Base-by-base conservation (phyloP, 2,888 invertebrate species). In the Mythimna impura region DNA sequence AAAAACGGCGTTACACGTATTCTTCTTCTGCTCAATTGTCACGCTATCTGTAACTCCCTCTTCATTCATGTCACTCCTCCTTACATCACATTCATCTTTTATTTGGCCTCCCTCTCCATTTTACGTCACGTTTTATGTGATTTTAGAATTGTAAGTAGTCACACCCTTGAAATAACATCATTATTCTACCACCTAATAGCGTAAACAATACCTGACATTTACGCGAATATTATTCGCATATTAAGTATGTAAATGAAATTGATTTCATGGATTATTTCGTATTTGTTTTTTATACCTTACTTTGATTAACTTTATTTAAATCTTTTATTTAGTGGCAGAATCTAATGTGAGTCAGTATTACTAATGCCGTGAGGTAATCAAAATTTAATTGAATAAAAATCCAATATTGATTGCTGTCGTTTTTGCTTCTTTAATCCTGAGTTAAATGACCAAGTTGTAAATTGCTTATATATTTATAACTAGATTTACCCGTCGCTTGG, bases 181-280 rank as follows among this genome's bases (percentile, higher is more conserved):
- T 36, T 22, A 74, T 76, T 61, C 36, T 30, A 40, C 25, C 34
- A 47, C 17, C 36, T 66, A 65, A 66, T 25, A 17, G 20, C 20
- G 12, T 43, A 73, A 54, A 76, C 54, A 76, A 77, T 50, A 17
- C 1, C 25, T 74, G 74, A 74, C 77, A 62, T 77, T 69, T 62
- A 76, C 36, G 60, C 17, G 36, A 60, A 54, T 68, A 61, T 66
- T 47, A 50, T 76, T 66, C 22, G 30, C 69, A 1, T 47, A 12
- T 20, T 25, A n/a, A n/a, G n/a, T n/a, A 68, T 36, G 52, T 67
- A 54, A 68, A 50, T 55, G 20, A 62, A 77, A 77, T 70, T 52
- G 55, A 77, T 74, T 75, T 77, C 54, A 70, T 47, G 55, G 55
- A 62, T 78, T 57, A 50, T 57, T 62, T 77, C 6, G 22, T 1